These are phyloP conservation scores for Fratercula arctica DNA, from an alignment of 2,797 vertebrate genomes.

Conservation along the genomic window DNA sequence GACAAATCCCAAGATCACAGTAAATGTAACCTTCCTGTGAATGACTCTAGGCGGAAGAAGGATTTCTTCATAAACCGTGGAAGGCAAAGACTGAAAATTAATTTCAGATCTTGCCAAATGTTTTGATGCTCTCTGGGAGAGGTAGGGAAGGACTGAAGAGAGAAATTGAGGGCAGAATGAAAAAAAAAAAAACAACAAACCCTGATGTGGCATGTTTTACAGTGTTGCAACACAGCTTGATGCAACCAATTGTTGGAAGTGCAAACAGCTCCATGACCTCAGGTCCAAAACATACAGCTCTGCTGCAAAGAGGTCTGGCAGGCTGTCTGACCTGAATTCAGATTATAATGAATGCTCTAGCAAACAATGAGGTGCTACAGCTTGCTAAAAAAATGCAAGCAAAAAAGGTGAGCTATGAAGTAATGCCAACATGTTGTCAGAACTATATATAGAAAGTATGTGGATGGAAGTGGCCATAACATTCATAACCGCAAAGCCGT, in stretches of 20 bases:
- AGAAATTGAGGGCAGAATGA: not conserved
- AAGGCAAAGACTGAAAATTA: not conserved
- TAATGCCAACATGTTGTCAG: not conserved
- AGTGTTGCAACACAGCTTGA: constrained; percentile 40
- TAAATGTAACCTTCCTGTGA: not conserved
- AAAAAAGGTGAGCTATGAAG: not conserved
- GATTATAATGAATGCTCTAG: not conserved
- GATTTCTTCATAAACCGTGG: not conserved
- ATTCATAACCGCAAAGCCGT: not conserved
- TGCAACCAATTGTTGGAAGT: constrained; percentile 3
- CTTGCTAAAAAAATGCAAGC: not conserved
- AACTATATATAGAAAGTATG: not conserved
- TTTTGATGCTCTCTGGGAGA: not conserved
- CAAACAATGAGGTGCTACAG: not conserved
- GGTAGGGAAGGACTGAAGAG: not conserved
- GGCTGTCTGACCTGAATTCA: not conserved
- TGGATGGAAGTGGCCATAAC: not conserved
- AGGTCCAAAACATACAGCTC: not conserved
- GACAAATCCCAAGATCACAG: not conserved
- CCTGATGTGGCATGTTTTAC: not conserved
- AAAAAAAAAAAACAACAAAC: not conserved
- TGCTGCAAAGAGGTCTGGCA: not conserved
- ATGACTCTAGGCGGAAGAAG: not conserved
- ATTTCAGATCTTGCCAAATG: not conserved
- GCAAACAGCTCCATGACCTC: not conserved